Base-by-base conservation (phyloP, 1,140 invertebrate genomes). In the Drosophila arizonae region DNA sequence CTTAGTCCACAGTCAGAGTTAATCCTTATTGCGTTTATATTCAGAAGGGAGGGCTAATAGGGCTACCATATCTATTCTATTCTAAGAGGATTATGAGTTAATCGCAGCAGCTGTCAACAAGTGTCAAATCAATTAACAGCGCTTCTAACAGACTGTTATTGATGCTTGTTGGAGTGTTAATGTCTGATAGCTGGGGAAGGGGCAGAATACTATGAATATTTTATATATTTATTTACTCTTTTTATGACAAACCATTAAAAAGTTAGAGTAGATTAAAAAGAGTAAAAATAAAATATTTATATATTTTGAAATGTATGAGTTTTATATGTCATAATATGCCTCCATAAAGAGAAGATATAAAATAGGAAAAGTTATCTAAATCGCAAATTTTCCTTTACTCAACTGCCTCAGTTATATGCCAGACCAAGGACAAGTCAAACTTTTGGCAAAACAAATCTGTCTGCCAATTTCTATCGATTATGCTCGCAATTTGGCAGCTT, bases 401-500 rank as follows among this genome's bases (percentile, higher is more conserved):
- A 39, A 8, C 10, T 36, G 6, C 0, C 6, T 39, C 36, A 13
- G 10, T 39, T 39, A 39, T 39, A 13, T 39, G 3, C 36, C 36
- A 39, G 36, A 13, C 36, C 0, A 51, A n/a, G 4, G 6, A 28
- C 26, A 30, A 15, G 13, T 6, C 6, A 28, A 51, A 13, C 24
- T 6, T 30, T 51, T 30, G 2, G 24, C 50, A 6, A 55, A 36
- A 41, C 39, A 39, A 39, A 56, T 41, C 33, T 26, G 46, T 80
- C 45, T 65, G 54, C n/a, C 26, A 56, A 58, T 62, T 17, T 68
- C 48, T 28, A 68, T 63, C 61, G 78, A 70, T 87, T 78, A 75
- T 75, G 48, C 48, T 54, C 48, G 63, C 75, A 82, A 75, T 60
- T 78, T 71, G 65, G 52, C 72, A 67, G 41, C 64, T 78, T 76